phyloP scores from a whole-genome alignment of 2,797 vertebrate genomes.

The Falco biarmicus region DNA sequence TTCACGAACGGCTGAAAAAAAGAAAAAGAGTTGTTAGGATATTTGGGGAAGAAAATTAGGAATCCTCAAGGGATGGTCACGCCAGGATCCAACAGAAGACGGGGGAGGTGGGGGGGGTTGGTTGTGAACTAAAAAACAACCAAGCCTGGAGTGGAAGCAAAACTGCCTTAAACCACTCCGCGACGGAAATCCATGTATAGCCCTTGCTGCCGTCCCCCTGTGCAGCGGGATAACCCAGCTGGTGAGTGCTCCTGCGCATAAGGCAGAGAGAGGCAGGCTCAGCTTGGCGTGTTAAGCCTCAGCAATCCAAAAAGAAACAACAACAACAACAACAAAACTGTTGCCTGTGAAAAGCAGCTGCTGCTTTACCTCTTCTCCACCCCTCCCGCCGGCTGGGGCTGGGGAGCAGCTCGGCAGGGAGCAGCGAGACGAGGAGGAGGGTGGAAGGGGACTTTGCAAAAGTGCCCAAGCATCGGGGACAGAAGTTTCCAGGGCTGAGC shows the following conservation, averaged over 20 bases:
- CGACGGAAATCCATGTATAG: neutral
- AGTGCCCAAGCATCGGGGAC: neutral
- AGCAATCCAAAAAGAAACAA: constrained; percentile 36
- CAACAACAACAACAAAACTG: neutral
- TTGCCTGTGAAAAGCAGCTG: constrained; percentile 60
- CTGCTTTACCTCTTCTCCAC: constrained; percentile 33
- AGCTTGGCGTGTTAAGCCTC: neutral
- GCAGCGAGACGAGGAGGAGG: neutral
- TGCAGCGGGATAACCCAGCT: neutral
- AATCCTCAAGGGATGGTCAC: constrained; percentile 4
- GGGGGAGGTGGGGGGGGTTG: neutral
- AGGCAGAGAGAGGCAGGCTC: neutral
- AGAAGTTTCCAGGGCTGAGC: constrained; percentile 30
- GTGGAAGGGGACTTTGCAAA: neutral
- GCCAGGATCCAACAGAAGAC: neutral
- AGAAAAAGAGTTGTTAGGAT: neutral
- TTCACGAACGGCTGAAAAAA: neutral
- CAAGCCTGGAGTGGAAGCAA: neutral
- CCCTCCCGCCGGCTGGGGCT: neutral
- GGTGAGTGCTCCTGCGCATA: neutral
- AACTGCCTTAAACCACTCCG: constrained; percentile 25
- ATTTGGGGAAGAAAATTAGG: constrained; percentile 6
- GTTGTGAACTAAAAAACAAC: neutral
- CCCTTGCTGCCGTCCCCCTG: neutral
- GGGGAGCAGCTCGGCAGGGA: neutral